Evolutionary conservation across 2,113 vertebrate species (phyloP), one percentile per base, ranked within the genome.

Genomic region (Merops nubicus): DNA sequence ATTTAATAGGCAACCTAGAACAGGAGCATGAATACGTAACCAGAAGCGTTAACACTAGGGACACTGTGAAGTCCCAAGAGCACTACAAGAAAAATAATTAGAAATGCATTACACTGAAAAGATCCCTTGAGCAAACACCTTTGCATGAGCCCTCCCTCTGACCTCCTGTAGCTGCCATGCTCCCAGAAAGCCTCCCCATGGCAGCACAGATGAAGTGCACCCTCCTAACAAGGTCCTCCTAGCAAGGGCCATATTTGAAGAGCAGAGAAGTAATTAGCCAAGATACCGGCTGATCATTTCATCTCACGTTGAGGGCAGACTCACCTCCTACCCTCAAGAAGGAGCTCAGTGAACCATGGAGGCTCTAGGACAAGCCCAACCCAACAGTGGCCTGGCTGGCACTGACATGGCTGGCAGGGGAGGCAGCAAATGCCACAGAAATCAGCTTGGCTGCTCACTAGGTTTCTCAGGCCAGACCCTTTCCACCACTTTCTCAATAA

Each of bases 281-380:
- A 53, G 31, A 72, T 53, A 47, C 17, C 31, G 60, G 22, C 19
- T 8, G 33, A n/a, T 34, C 23, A n/a, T 91, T 59, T 64, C 9
- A n/a, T 21, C 19, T 77, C 57, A 22, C 4, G 19, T 29, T 54
- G 51, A 77, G 40, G 34, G 38, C 31, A 82, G 12, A 63, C 25
- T 72, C 64, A 15, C n/a, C 60, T 31, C 9, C n/a, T 17, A 5
- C 8, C 12, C 38, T 25, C 38, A 38, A 77, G 76, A 54, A 19
- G 28, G 12, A 54, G 45, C 16, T 77, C 1, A 0, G 40, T 21
- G 18, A 63, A 69, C 17, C 1, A 0, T 19, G 25, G n/a, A 65
- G 43, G 12, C 42, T 65, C 31, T 56, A 40, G 38, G 45, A 42
- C 20, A 62, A 78, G 50, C 45, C 54, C 29, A 29, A 8, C 12